Evolutionary conservation across 2,113 vertebrate species (phyloP).

Genomic region (Macroglossus sobrinus): DNA sequence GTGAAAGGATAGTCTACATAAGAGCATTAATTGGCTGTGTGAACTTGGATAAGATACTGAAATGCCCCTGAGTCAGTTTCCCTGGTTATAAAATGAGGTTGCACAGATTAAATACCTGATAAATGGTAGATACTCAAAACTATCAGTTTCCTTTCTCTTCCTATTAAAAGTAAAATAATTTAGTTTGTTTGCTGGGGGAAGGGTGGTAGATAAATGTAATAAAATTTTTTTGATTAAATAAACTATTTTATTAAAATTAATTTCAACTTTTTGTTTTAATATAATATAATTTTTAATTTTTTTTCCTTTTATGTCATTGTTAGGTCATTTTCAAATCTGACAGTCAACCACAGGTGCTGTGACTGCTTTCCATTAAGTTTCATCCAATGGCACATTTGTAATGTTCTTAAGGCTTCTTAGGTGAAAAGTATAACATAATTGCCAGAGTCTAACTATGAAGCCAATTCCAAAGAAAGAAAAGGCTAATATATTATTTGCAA

Average conservation of each 20-base stretch:
- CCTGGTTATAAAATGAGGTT: not conserved
- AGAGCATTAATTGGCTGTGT: not conserved
- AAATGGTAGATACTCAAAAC: not conserved
- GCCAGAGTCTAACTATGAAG: not conserved
- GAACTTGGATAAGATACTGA: not conserved
- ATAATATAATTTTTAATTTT: not conserved
- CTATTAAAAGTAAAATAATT: not conserved
- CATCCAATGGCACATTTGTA: not conserved
- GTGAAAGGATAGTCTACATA: not conserved
- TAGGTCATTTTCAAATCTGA: not conserved
- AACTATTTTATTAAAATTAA: too few species aligned
- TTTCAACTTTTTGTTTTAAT: not conserved
- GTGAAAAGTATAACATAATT: not conserved
- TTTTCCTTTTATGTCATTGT: not conserved
- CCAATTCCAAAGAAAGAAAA: conserved; percentile 12
- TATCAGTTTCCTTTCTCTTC: not conserved
- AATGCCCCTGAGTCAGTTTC: not conserved
- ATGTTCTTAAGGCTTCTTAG: not conserved
- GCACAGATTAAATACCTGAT: not conserved
- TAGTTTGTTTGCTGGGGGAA: not conserved
- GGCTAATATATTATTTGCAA: not conserved
- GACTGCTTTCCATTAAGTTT: not conserved
- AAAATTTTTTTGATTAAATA: not conserved
- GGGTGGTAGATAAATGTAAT: not conserved
- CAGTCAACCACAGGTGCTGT: not conserved